Conservation (phyloP, 2,797 vertebrate genomes). For the Chelon labrosus region DNA sequence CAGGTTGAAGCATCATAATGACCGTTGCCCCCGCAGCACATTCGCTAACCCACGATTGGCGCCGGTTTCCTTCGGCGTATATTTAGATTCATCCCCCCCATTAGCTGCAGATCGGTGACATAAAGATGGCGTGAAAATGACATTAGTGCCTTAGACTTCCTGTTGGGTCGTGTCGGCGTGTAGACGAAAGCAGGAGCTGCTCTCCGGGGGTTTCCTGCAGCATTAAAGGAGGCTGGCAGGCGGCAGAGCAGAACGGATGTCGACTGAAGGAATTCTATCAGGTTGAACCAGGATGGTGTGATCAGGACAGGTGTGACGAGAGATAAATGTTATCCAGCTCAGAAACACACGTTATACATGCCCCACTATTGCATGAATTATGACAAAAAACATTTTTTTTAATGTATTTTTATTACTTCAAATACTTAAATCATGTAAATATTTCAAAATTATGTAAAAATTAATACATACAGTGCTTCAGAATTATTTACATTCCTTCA, state of each 20-base stretch:
- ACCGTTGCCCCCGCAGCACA: constrained; percentile 17
- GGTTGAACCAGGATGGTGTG: background rate
- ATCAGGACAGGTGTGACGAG: background rate
- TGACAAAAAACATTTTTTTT: too few species aligned
- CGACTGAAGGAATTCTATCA: constrained; percentile 30
- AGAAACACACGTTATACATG: background rate
- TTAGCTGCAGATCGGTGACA: constrained; percentile 18
- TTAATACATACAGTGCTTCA: too few species aligned
- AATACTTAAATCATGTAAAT: too few species aligned
- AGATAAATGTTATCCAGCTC: background rate
- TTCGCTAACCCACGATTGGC: constrained; percentile 2
- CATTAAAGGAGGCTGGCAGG: constrained; percentile 24
- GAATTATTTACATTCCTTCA: too few species aligned
- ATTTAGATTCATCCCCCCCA: constrained; percentile 2
- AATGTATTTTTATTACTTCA: too few species aligned
- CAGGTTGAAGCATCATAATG: constrained; percentile 40
- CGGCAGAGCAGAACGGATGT: constrained; percentile 26
- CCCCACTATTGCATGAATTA: too few species aligned
- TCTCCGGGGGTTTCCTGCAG: constrained; percentile 31
- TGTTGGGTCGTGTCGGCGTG: background rate
- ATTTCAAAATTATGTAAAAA: too few species aligned
- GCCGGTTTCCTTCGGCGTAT: constrained; percentile 22
- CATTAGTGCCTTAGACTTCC: background rate
- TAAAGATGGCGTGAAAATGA: constrained; percentile 32
- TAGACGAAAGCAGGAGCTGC: background rate